Conservation (phyloP, 2,888 invertebrate species). For the Gastracanthus pulcherrimus region DNA sequence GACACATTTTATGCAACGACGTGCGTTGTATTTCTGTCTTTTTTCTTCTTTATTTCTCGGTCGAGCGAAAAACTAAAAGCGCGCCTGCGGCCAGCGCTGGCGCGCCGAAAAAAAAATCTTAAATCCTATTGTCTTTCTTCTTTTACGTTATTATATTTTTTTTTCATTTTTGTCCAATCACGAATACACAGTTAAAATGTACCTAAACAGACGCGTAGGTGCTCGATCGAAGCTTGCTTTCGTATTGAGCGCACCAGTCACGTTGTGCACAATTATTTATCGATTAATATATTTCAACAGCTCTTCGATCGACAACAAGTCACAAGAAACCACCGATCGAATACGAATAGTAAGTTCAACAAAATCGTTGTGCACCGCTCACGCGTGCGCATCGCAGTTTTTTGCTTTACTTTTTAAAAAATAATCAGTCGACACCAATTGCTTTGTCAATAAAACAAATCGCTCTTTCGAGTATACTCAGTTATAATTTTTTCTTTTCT, state of each 20-base stretch:
- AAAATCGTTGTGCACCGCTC: conserved; percentile 1
- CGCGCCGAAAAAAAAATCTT: conserved; percentile 42
- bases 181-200: conserved; percentile 50
- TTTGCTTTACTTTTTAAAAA: conserved; percentile 45
- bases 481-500: conserved; percentile 3
- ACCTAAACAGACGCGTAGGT: conserved; percentile 25
- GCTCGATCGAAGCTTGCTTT: conserved; percentile 23
- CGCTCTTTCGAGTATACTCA: conserved; percentile 35
- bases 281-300: conserved; percentile 35
- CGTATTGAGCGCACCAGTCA: not conserved
- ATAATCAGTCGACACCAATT: conserved; percentile 55
- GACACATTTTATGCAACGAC: conserved; percentile 16
- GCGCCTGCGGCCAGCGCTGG: conserved; percentile 62
- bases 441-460: conserved; percentile 37
- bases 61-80: conserved; percentile 55
- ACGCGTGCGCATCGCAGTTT: not conserved
- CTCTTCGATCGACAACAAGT: conserved; percentile 33
- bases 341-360: conserved; percentile 31
- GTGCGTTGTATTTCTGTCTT: conserved; percentile 1
- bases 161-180: no score
- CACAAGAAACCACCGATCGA: conserved; percentile 36
- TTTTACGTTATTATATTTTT: conserved; percentile 5
- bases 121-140: conserved; percentile 62
- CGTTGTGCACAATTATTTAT: conserved; percentile 38
- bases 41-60: conserved; percentile 29